A percentile compares a stretch with the other conserved stretches of the same genome.
Conservation (phyloP, 2,888 invertebrate species). For the Nipponacmea schrenckii region DNA sequence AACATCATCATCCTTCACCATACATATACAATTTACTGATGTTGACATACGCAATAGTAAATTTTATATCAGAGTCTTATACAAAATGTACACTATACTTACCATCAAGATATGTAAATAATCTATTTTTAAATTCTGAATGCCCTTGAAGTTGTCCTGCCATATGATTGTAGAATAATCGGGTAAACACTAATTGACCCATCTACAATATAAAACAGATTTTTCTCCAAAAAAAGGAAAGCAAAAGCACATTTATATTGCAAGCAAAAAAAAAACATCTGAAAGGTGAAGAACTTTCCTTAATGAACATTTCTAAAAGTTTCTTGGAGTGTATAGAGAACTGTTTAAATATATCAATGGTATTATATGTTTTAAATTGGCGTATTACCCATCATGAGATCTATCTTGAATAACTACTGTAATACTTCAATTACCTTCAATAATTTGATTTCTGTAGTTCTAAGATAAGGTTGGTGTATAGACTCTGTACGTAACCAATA, state of each 20-base stretch:
- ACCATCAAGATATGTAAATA: constrained; percentile 66
- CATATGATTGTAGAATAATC: constrained; percentile 67
- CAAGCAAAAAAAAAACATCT: no score
- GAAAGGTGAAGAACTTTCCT: no score
- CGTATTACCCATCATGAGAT: no score
- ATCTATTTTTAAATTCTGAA: constrained; percentile 62
- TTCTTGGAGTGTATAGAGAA: no score
- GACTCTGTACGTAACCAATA: constrained; percentile 67
- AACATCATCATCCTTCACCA: no score
- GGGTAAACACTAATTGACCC: constrained; percentile 64
- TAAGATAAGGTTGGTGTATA: constrained; percentile 62
- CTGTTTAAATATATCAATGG: no score
- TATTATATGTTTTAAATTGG: no score
- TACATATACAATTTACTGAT: no score
- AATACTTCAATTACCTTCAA: constrained; percentile 45
- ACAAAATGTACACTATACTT: constrained; percentile 19
- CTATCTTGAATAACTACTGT: no score
- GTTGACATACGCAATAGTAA: no score
- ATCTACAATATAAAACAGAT: constrained; percentile 46
- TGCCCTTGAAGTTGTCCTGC: constrained; percentile 63
- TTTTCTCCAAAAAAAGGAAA: neutral
- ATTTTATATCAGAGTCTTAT: no score
- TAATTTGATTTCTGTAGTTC: constrained; percentile 64
- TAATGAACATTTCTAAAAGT: no score
- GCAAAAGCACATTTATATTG: neutral